These are phyloP conservation scores for Hartigia nigra DNA, from an alignment of 2,888 invertebrate genomes.

Conservation along the genomic window DNA sequence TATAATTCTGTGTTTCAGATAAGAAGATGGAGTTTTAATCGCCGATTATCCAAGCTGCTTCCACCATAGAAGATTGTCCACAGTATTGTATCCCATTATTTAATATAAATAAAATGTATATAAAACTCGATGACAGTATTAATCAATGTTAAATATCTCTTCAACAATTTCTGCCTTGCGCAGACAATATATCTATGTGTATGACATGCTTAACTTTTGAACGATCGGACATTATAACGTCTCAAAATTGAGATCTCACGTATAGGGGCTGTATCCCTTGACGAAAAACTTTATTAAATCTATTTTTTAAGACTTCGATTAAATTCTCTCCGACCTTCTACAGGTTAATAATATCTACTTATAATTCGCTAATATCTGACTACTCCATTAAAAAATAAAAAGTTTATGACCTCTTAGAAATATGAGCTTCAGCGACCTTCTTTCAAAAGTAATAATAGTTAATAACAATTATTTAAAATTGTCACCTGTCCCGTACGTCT, in stretches of 20 bases:
- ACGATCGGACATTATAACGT: too few species aligned
- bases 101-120: background rate
- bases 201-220: too few species aligned
- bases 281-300: too few species aligned
- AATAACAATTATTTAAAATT: background rate
- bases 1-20: conserved; percentile 38
- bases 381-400: background rate
- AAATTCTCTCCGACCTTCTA: too few species aligned
- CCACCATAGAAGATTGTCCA: background rate
- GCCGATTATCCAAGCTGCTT: background rate
- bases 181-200: too few species aligned
- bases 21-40: conserved; percentile 46
- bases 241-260: too few species aligned
- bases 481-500: background rate
- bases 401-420: background rate
- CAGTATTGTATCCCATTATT: background rate
- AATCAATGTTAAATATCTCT: background rate
- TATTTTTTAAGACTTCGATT: too few species aligned
- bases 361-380: too few species aligned
- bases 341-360: too few species aligned
- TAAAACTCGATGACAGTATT: background rate
- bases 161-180: background rate
- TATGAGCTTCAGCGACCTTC: too few species aligned
- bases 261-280: too few species aligned
- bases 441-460: background rate